Evolutionary conservation across 2,113 vertebrate genomes (phyloP).

Genomic region (Oncorhynchus masou): DNA sequence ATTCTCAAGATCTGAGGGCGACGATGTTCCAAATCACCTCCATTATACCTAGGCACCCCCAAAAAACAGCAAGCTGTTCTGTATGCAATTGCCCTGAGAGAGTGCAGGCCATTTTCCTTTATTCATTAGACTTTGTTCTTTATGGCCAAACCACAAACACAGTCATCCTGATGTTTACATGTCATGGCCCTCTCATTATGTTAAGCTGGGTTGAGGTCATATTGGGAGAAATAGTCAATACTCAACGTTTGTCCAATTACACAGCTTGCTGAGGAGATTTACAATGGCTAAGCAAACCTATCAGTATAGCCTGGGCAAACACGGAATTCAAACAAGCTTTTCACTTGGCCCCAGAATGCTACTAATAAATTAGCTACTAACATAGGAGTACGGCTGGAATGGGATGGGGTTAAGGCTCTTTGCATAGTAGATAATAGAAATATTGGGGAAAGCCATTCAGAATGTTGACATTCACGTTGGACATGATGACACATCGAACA

Average conservation of each 20-base stretch:
- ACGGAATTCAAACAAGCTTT: background rate
- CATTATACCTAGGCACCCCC: too few species aligned
- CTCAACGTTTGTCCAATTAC: background rate
- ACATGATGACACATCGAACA: background rate
- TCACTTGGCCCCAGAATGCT: background rate
- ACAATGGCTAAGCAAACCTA: background rate
- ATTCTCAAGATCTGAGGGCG: too few species aligned
- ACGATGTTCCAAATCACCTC: too few species aligned
- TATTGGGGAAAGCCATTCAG: background rate
- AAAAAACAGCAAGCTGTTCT: too few species aligned
- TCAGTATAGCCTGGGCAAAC: background rate
- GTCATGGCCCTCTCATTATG: background rate
- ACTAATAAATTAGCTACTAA: background rate
- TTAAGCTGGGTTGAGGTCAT: background rate
- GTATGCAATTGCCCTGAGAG: too few species aligned
- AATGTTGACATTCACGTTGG: background rate
- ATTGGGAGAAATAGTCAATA: background rate
- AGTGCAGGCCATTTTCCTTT: too few species aligned
- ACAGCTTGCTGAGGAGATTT: background rate
- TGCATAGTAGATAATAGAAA: background rate
- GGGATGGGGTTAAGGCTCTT: background rate
- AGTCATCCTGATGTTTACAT: background rate
- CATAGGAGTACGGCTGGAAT: background rate
- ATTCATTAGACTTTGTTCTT: too few species aligned
- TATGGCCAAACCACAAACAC: background rate